Evolutionary conservation across 2,888 invertebrate genomes (phyloP).

Genomic region (Ormyrus rosae): DNA sequence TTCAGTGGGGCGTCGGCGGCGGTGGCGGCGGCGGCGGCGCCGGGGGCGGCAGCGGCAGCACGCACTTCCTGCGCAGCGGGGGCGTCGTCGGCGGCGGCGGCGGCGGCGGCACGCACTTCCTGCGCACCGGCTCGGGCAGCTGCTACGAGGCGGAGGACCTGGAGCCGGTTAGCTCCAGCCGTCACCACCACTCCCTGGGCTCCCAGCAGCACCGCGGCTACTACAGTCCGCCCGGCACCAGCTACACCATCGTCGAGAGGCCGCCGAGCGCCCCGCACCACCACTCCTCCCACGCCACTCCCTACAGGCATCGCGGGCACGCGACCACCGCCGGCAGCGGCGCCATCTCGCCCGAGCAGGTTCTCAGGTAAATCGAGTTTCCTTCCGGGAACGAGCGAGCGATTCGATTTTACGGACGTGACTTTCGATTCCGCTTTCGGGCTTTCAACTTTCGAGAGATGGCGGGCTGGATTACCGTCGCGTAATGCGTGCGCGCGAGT

Average conservation of each 20-base stretch:
- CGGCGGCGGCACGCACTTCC: constrained; percentile 62
- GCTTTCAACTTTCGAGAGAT: too few relatives aligned
- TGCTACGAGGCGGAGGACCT: constrained; percentile 75
- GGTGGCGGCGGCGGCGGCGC: constrained; percentile 68
- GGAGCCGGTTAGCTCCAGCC: constrained; percentile 68
- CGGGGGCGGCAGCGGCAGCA: constrained; percentile 63
- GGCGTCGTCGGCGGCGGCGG: constrained; percentile 62
- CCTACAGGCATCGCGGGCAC: constrained; percentile 70
- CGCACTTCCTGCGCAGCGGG: constrained; percentile 60
- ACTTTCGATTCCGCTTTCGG: too few relatives aligned
- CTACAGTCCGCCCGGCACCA: constrained; percentile 92
- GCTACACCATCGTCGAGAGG: constrained; percentile 91
- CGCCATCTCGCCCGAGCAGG: constrained; percentile 89
- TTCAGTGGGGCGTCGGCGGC: constrained; percentile 72
- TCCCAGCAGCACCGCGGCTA: constrained; percentile 77
- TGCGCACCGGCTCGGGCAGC: constrained; percentile 64
- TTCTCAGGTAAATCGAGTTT: constrained; percentile 76
- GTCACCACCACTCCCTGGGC: constrained; percentile 74
- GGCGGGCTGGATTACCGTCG: too few relatives aligned
- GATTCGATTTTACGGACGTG: too few relatives aligned
- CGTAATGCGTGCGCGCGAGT: too few relatives aligned
- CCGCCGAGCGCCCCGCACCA: constrained; percentile 85
- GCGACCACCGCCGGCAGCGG: constrained; percentile 70
- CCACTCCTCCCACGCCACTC: constrained; percentile 78
- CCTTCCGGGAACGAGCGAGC: neutral